phyloP scores from a whole-genome alignment of 2,888 invertebrate genomes.

The Drosophila mimica region DNA sequence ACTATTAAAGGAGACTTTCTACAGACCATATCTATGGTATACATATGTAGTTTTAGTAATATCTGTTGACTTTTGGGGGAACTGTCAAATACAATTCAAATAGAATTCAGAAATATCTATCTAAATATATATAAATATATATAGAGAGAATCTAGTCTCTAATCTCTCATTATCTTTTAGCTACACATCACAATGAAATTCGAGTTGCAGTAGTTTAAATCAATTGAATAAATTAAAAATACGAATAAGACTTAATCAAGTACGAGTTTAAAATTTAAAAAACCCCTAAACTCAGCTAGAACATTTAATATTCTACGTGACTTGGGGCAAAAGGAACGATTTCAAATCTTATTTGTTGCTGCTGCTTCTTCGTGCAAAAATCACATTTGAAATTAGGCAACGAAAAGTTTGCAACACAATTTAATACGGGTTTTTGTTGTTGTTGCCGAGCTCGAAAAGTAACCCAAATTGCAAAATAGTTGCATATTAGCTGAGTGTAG shows the following conservation, averaged over 20 bases:
- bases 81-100: too few species aligned
- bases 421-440: constrained; percentile 1
- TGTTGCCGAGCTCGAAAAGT: constrained; percentile 22
- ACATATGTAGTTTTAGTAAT: too few species aligned
- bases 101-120: too few species aligned
- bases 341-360: constrained; percentile 11
- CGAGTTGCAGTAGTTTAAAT: neutral
- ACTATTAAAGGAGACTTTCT: too few species aligned
- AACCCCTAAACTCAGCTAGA: neutral
- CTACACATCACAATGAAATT: too few species aligned
- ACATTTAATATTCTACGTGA: neutral
- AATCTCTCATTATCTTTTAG: too few species aligned
- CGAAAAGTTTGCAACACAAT: constrained; percentile 47
- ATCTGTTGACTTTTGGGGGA: too few species aligned
- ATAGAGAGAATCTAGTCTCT: too few species aligned
- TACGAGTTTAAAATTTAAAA: neutral
- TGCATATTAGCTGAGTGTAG: constrained; percentile 5
- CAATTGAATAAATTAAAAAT: neutral
- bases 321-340: neutral
- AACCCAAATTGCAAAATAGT: constrained; percentile 20
- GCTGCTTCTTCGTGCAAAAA: constrained; percentile 34
- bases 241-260: neutral
- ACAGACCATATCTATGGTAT: too few species aligned
- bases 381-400: constrained; percentile 71
- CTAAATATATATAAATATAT: too few species aligned